A percentile compares a stretch with the other conserved stretches of the same genome.
Evolutionary conservation across 2,888 invertebrate genomes (phyloP).

Genomic region (Eueremaeus valkanovi): DNA sequence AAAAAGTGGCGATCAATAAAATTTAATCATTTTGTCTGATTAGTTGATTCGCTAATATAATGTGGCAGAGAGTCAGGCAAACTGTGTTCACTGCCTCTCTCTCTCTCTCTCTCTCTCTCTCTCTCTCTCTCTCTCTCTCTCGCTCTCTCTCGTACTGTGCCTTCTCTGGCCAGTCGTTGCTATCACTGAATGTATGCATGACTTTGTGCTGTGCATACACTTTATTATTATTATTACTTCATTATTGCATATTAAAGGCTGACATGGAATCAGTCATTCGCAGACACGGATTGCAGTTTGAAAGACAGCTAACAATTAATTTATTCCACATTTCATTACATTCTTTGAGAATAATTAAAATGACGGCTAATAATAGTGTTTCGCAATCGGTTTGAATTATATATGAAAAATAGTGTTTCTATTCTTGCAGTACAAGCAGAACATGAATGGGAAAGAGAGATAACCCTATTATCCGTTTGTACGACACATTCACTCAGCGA

Average conservation of each 20-base stretch:
- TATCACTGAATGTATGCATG: not conserved
- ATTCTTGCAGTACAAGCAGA: no score
- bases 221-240: slow-evolving; percentile 7
- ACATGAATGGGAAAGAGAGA: not conserved
- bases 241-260: slow-evolving; percentile 24
- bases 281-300: slow-evolving; percentile 16
- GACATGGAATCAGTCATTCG: slow-evolving; percentile 8
- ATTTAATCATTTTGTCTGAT: slow-evolving; percentile 35
- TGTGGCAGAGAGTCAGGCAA: not conserved
- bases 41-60: slow-evolving; percentile 31
- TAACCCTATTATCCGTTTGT: not conserved
- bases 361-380: slow-evolving; percentile 1
- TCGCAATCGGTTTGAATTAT: not conserved
- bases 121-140: no score
- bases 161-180: not conserved
- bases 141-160: no score
- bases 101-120: not conserved
- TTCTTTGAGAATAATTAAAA: slow-evolving; percentile 20
- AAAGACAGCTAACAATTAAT: slow-evolving; percentile 21
- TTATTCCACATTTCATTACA: slow-evolving; percentile 18
- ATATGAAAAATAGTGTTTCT: not conserved
- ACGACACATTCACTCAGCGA: no score
- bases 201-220: not conserved
- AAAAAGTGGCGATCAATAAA: slow-evolving; percentile 29
- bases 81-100: not conserved